Conservation (phyloP, 1,140 invertebrate genomes). For the Lamellibrachia luymesi region DNA sequence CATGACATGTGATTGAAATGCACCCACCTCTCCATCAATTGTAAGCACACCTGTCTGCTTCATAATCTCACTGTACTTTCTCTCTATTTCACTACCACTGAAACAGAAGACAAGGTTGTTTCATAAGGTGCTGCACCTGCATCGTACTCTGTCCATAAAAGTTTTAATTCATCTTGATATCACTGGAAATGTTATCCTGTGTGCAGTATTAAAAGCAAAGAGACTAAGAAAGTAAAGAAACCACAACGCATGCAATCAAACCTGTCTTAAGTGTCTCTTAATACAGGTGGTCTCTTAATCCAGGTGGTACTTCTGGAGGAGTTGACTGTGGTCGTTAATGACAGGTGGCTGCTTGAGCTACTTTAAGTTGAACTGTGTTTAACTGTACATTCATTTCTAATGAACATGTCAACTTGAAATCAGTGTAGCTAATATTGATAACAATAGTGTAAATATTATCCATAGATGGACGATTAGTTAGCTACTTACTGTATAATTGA, state of each 20-base stretch:
- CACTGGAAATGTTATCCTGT: not conserved
- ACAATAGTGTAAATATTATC: not conserved
- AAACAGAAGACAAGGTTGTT: not conserved
- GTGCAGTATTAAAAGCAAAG: too few species aligned
- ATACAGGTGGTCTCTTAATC: too few species aligned
- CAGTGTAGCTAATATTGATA: not conserved
- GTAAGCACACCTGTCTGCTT: conserved; percentile 81
- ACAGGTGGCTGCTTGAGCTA: too few species aligned
- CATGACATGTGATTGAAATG: not conserved
- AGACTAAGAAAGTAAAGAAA: too few species aligned
- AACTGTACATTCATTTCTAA: not conserved
- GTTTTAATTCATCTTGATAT: not conserved
- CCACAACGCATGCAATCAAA: too few species aligned
- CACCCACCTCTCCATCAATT: conserved; percentile 67
- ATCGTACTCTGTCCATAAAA: not conserved
- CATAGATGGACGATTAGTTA: not conserved
- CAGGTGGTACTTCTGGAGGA: too few species aligned
- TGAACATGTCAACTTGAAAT: not conserved
- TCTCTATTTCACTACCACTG: conserved; percentile 59
- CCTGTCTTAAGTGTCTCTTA: too few species aligned
- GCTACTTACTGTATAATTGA: not conserved
- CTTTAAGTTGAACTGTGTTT: too few species aligned
- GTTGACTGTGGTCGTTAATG: too few species aligned
- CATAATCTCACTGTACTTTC: conserved; percentile 75
- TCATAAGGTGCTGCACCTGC: not conserved